Conservation (phyloP, 2,797 vertebrate species). For the Manis javanica region DNA sequence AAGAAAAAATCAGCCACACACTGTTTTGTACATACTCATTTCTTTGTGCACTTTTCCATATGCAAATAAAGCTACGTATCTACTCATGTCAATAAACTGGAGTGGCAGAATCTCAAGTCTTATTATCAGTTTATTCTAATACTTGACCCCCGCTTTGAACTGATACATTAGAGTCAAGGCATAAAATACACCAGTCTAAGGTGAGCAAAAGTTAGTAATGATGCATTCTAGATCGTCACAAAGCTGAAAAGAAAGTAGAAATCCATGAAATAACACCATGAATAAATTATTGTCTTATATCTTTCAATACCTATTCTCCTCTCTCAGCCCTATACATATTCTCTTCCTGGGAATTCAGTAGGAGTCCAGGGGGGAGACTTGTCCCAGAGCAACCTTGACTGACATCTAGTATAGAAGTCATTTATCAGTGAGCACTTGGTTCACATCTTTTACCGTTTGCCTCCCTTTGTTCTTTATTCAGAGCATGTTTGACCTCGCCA, state of each 20-base stretch:
- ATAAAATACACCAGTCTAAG: background rate
- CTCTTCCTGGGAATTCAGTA: background rate
- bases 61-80: constrained; percentile 81
- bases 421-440: background rate
- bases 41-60: constrained; percentile 88
- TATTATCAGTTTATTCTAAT: constrained; percentile 41
- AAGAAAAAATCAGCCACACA: constrained; percentile 77
- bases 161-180: background rate
- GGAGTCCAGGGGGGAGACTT: background rate
- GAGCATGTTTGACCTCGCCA: background rate
- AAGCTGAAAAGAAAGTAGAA: background rate
- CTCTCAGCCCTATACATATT: background rate
- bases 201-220: background rate
- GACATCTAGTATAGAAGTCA: background rate
- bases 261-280: background rate
- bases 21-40: constrained; percentile 82
- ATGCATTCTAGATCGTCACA: background rate
- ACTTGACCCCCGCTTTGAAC: background rate
- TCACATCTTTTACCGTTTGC: background rate
- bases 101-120: constrained; percentile 82
- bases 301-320: background rate
- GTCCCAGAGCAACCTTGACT: background rate
- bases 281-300: background rate
- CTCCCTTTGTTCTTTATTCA: background rate
- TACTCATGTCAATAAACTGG: constrained; percentile 87